These are phyloP conservation scores for Corythornis leucogaster DNA, from an alignment of 2,797 vertebrate genomes.

Conservation along the genomic window DNA sequence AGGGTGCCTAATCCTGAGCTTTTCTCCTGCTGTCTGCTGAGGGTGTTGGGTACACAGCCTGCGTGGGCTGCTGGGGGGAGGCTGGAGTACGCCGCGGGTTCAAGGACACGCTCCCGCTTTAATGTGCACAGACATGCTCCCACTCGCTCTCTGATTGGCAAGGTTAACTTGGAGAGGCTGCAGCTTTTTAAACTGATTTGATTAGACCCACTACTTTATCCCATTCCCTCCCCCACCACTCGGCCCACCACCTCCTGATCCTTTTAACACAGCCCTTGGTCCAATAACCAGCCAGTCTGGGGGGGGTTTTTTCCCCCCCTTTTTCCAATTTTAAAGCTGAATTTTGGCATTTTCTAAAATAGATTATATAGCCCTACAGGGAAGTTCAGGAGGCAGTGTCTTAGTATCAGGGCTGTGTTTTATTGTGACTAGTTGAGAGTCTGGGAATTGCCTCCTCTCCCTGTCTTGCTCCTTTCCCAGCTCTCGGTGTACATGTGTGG, in stretches of 20 bases:
- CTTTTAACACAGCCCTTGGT: constrained; percentile 86
- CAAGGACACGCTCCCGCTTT: constrained; percentile 88
- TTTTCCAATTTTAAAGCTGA: constrained; percentile 56
- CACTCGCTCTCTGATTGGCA: constrained; percentile 86
- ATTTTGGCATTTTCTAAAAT: constrained; percentile 71
- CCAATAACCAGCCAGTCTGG: constrained; percentile 52
- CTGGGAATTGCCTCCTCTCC: background rate
- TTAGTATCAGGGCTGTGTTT: constrained; percentile 8
- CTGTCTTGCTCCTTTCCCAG: background rate
- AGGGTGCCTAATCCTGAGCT: constrained; percentile 52
- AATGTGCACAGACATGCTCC: constrained; percentile 86
- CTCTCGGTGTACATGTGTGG: background rate
- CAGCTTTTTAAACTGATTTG: constrained; percentile 88
- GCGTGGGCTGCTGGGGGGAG: constrained; percentile 18
- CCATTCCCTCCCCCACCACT: constrained; percentile 69
- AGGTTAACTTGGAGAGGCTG: constrained; percentile 88
- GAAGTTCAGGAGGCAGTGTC: constrained; percentile 33
- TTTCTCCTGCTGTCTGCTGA: background rate
- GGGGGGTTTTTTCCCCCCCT: background rate
- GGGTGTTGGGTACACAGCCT: background rate
- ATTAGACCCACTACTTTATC: constrained; percentile 86
- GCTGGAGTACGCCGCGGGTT: constrained; percentile 62
- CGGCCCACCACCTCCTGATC: constrained; percentile 85
- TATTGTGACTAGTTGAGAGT: background rate
- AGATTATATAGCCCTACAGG: constrained; percentile 54